Conservation (phyloP, 2,888 invertebrate species). For the Maniola hyperantus region DNA sequence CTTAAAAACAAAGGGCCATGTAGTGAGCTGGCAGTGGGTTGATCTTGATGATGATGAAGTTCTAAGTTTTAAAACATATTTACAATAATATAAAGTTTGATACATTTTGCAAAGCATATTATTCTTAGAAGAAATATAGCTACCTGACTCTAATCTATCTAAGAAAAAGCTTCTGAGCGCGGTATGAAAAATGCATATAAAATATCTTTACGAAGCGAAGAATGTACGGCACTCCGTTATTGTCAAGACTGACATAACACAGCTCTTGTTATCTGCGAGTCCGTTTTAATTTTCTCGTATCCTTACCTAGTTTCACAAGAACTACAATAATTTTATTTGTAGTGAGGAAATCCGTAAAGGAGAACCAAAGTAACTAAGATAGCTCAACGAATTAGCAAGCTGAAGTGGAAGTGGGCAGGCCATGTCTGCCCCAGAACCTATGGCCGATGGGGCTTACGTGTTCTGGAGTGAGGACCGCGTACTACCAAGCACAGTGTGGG, state of each 20-base stretch:
- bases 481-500: too few relatives aligned
- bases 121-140: neutral
- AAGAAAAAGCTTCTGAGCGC: neutral
- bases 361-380: too few relatives aligned
- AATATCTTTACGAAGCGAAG: conserved; percentile 9
- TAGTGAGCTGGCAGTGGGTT: too few relatives aligned
- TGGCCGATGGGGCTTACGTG: too few relatives aligned
- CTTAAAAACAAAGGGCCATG: too few relatives aligned
- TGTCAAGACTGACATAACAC: conserved; percentile 11
- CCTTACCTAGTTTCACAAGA: neutral
- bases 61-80: too few relatives aligned
- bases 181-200: conserved; percentile 13
- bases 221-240: conserved; percentile 13
- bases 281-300: conserved; percentile 13
- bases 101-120: neutral
- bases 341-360: too few relatives aligned
- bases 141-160: neutral
- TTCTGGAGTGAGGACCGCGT: too few relatives aligned
- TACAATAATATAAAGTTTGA: neutral
- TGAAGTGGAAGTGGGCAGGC: too few relatives aligned
- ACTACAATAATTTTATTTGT: conserved; percentile 2
- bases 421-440: too few relatives aligned
- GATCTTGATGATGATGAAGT: too few relatives aligned
- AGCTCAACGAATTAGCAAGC: too few relatives aligned
- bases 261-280: conserved; percentile 7